A percentile compares a stretch with the other conserved stretches of the same genome.
Evolutionary conservation across 2,797 vertebrate genomes (phyloP).

Genomic region (Parotocinclus haroldoi): DNA sequence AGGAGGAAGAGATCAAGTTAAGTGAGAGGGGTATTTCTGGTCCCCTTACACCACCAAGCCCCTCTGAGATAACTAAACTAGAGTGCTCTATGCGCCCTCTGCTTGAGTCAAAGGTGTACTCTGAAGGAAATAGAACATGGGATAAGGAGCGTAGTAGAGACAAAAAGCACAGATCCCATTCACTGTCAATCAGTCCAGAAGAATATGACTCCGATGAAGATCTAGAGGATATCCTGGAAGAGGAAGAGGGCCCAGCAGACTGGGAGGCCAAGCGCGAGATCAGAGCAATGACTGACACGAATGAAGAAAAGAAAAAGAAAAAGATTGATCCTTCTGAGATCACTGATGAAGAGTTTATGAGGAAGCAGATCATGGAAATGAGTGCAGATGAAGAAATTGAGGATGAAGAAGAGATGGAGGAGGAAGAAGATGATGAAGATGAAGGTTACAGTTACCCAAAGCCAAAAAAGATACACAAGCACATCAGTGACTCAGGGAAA

Average conservation of each 20-base stretch:
- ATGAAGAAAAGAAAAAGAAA: constrained; percentile 75
- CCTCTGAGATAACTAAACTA: constrained; percentile 89
- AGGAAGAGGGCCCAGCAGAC: constrained; percentile 83
- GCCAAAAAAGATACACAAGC: constrained; percentile 79
- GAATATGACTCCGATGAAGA: constrained; percentile 94
- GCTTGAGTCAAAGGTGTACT: constrained; percentile 76
- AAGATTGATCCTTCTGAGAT: constrained; percentile 74
- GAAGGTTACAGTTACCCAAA: constrained; percentile 76
- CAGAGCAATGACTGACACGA: constrained; percentile 78
- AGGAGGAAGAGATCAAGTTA: constrained; percentile 92
- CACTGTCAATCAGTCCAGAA: constrained; percentile 89
- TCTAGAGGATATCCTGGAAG: constrained; percentile 89
- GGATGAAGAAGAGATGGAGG: constrained; percentile 62
- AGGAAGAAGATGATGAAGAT: constrained; percentile 69
- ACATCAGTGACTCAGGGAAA: constrained; percentile 78
- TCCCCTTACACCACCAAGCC: constrained; percentile 83
- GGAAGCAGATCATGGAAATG: constrained; percentile 96
- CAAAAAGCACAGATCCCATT: constrained; percentile 83
- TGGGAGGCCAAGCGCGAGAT: constrained; percentile 85
- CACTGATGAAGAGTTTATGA: constrained; percentile 95
- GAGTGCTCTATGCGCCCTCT: constrained; percentile 88
- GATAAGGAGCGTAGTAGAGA: constrained; percentile 63
- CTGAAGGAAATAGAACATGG: constrained; percentile 72
- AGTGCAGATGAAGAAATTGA: constrained; percentile 92
- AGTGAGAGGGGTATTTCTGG: constrained; percentile 81